These are phyloP conservation scores for Melieria picta DNA, from an alignment of 2,888 invertebrate genomes.

Conservation along the genomic window DNA sequence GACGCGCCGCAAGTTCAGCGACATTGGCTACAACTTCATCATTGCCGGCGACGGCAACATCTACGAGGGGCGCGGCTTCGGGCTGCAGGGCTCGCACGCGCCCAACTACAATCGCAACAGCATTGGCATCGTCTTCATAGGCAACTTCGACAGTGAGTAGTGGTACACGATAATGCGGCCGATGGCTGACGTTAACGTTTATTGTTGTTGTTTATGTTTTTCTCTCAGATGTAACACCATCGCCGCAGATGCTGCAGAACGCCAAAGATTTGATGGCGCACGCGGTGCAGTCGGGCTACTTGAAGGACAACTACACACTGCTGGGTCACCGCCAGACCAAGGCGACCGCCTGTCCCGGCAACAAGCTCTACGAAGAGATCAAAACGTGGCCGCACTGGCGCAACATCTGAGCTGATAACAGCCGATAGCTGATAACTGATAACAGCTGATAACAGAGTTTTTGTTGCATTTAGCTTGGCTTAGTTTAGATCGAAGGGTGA, in stretches of 20 bases:
- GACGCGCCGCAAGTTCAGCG: constrained; percentile 71
- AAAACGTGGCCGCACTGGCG: constrained; percentile 72
- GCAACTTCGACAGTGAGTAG: constrained; percentile 62
- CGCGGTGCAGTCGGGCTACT: constrained; percentile 71
- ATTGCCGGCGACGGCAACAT: constrained; percentile 78
- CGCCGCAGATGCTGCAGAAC: constrained; percentile 70
- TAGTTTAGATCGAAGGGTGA: too few species aligned
- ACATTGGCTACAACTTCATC: constrained; percentile 78
- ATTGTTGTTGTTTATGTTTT: not conserved
- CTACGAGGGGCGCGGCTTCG: constrained; percentile 80
- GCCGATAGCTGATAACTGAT: too few species aligned
- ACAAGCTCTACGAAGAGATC: constrained; percentile 70
- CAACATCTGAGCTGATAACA: constrained; percentile 41
- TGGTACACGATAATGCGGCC: not conserved
- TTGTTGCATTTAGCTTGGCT: too few species aligned
- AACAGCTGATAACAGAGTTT: too few species aligned
- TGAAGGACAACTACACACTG: constrained; percentile 70
- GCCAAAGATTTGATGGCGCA: constrained; percentile 71
- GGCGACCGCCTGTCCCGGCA: constrained; percentile 76
- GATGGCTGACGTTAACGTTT: not conserved
- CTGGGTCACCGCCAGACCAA: constrained; percentile 74
- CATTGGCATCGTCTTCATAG: constrained; percentile 77
- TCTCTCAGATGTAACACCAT: constrained; percentile 69
- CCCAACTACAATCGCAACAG: constrained; percentile 74
- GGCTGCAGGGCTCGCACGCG: constrained; percentile 76